Evolutionary conservation across 1,140 invertebrate genomes (phyloP).

Genomic region (Gryllus bimaculatus): DNA sequence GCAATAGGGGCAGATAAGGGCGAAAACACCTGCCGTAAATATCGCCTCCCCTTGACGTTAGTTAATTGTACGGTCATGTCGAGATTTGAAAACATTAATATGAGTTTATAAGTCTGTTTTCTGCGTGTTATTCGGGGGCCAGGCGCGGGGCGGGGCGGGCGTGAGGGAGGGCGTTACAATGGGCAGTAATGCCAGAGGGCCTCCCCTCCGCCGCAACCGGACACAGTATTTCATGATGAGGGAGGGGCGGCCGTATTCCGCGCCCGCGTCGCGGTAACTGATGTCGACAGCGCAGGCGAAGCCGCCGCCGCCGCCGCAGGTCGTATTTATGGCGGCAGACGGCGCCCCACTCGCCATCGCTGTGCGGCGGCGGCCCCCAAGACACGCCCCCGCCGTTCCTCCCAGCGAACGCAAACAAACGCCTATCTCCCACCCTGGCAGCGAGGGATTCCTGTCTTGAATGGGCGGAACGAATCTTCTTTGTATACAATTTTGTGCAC

Average conservation of each 20-base stretch:
- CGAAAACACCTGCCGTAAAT: background rate
- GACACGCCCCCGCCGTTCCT: background rate
- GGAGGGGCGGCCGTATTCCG: background rate
- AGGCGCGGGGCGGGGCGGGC: too few relatives aligned
- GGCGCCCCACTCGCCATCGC: too few relatives aligned
- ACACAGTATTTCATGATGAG: slow-evolving; percentile 1
- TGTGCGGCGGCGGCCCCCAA: background rate
- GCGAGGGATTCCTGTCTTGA: background rate
- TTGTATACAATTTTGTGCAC: background rate
- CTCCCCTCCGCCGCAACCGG: background rate
- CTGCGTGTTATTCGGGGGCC: background rate
- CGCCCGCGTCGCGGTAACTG: background rate
- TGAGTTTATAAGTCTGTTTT: slow-evolving; percentile 5
- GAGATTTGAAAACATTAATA: slow-evolving; percentile 1
- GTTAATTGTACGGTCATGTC: slow-evolving; percentile 4
- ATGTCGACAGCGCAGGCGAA: background rate
- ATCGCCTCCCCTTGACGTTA: background rate
- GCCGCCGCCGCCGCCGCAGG: too few relatives aligned
- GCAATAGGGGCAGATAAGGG: background rate
- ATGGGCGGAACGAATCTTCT: background rate
- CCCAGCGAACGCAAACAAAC: background rate
- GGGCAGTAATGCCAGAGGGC: background rate
- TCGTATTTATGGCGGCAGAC: background rate
- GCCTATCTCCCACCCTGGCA: background rate
- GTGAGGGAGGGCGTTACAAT: background rate